Base-by-base conservation (phyloP, 2,888 invertebrate species). In the Ophion ventricosus region DNA sequence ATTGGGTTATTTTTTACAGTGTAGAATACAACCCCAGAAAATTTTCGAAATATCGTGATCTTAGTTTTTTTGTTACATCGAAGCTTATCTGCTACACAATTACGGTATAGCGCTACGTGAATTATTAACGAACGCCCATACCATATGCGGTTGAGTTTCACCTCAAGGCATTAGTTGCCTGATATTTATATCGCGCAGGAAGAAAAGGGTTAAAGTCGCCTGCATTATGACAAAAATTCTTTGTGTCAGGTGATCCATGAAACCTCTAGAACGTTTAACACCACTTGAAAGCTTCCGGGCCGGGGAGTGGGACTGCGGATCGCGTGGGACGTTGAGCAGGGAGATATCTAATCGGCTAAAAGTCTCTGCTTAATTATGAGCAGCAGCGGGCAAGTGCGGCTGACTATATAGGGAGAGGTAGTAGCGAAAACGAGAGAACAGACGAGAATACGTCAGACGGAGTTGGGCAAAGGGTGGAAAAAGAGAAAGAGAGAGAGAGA, bases 361-460 rank as follows among this genome's bases (percentile, higher is more conserved):
- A 93, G 93, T 92, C 90, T 91, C 90, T 91, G 92, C 90, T 93
- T 93, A 93, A 93, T 93, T 93, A 92, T 93, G 92, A 92, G 90
- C 91, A 88, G 91, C 90, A 87, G 82, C 78, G 77, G 80, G 84
- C 73, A 80, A 83, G 75, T 64, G 85, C 29, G 83, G 75, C 88
- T 83, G 87, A 84, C 83, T 85, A 72, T 56, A 73, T 29, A 49
- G 70, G 59, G 66, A 67, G 73, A 76, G 72, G 56, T 26, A 73
- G 84, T 10, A 80, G 70, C 74, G 69, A 66, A 78, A 80, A 81
- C 81, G 84, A 76, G 83, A 67, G 83, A 83, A 83, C 73, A 82
- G 80, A 81, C 75, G 73, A 84, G 83, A 80, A 83, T 84, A 81
- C 72, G 84, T 82, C 80, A 59, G 69, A 84, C 82, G 82, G 86